A percentile compares a stretch with the other conserved stretches of the same genome.
Conservation (phyloP, 2,888 invertebrate species). For the Melanchra persicariae region DNA sequence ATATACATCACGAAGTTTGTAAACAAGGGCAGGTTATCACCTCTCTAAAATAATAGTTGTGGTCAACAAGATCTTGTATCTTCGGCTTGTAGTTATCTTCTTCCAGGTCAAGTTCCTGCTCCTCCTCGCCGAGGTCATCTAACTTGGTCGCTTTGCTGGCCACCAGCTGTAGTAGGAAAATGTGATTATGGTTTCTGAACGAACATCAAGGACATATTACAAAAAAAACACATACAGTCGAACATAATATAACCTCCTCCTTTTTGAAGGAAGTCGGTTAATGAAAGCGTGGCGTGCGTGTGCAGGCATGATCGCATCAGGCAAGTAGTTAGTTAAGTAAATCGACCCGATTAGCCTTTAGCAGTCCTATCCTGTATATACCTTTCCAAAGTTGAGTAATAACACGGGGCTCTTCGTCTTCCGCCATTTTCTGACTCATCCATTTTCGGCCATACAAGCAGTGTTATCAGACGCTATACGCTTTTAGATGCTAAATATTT, state of each 20-base stretch:
- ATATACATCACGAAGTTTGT: too few relatives aligned
- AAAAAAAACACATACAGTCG: too few relatives aligned
- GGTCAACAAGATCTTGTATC: constrained; percentile 82
- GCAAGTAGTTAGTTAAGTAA: background rate
- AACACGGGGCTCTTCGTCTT: too few relatives aligned
- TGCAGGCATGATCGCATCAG: background rate
- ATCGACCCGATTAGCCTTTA: too few relatives aligned
- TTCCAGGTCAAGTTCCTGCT: constrained; percentile 85
- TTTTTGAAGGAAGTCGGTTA: too few relatives aligned
- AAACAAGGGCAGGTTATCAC: constrained; percentile 45
- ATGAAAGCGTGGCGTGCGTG: background rate
- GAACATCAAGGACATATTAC: background rate
- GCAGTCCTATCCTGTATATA: too few relatives aligned
- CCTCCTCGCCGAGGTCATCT: constrained; percentile 83
- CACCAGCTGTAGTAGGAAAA: constrained; percentile 72
- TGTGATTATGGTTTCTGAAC: background rate
- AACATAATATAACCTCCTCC: too few relatives aligned
- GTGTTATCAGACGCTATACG: too few relatives aligned
- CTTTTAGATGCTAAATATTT: too few relatives aligned
- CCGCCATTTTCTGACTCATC: too few relatives aligned
- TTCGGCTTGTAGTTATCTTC: constrained; percentile 80
- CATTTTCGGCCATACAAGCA: too few relatives aligned
- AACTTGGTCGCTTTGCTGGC: constrained; percentile 77
- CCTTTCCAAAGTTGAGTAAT: too few relatives aligned
- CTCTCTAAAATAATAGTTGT: constrained; percentile 85